A percentile compares a stretch with the other conserved stretches of the same genome.
These are phyloP conservation scores for Hyperopisus bebe DNA, from an alignment of 2,113 vertebrate species.

Conservation along the genomic window DNA sequence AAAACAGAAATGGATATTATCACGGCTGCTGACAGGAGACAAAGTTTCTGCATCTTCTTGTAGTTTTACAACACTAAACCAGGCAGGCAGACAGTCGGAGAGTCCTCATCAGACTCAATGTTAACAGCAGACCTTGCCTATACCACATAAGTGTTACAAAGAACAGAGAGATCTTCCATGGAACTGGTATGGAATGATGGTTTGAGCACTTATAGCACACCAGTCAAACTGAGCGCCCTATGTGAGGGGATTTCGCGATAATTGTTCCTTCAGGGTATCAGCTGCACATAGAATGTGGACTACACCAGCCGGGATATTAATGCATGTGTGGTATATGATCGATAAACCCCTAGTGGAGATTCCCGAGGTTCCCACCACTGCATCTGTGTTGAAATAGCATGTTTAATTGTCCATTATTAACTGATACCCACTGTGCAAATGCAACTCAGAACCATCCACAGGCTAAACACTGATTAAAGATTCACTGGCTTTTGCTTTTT, in stretches of 20 bases:
- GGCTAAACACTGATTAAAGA: slow-evolving; percentile 45
- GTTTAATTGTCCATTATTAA: slow-evolving; percentile 48
- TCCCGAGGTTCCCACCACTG: background rate
- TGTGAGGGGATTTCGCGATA: background rate
- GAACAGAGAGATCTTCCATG: background rate
- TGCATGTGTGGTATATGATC: background rate
- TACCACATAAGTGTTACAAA: background rate
- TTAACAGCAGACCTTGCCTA: background rate
- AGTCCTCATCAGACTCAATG: background rate
- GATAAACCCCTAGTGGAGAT: background rate
- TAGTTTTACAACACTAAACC: background rate
- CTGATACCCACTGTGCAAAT: slow-evolving; percentile 35
- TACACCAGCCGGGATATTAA: background rate
- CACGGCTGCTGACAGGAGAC: background rate
- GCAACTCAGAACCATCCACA: slow-evolving; percentile 28
- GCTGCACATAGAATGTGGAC: background rate
- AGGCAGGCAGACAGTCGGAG: background rate
- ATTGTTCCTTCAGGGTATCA: background rate
- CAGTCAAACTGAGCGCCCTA: background rate
- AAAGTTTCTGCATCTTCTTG: background rate
- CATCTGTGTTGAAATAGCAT: slow-evolving; percentile 17
- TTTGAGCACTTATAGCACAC: background rate
- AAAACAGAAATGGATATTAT: background rate
- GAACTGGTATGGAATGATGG: background rate
- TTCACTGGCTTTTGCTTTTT: slow-evolving; percentile 28